Conservation (phyloP, 37 sponge, comb jelly and placozoan species). For the Oopsacas minuta region DNA sequence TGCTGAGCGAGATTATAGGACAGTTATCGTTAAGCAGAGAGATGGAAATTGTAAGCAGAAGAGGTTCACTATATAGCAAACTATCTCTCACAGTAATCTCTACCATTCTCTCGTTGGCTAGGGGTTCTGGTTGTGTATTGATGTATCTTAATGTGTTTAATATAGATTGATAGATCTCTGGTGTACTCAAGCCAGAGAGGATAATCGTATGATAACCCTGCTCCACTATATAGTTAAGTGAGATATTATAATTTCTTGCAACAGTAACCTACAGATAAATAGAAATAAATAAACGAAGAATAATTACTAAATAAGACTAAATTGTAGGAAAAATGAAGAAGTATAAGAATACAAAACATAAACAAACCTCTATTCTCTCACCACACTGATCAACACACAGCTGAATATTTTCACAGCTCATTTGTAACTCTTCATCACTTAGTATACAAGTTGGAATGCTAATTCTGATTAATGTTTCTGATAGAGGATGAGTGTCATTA, state of each 20-base stretch:
- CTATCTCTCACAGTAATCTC: slow-evolving; percentile 8
- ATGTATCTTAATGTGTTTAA: not conserved
- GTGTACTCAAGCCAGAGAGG: not conserved
- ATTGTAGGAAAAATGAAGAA: not conserved
- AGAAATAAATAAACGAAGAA: slow-evolving; percentile 10
- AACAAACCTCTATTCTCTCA: not conserved
- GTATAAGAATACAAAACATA: not conserved
- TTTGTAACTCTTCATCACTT: not conserved
- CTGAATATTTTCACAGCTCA: not conserved
- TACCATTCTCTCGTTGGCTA: not conserved
- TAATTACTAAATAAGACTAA: not conserved
- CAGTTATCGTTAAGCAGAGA: not conserved
- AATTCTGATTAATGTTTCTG: not conserved
- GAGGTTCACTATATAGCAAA: not conserved
- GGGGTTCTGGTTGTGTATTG: not conserved
- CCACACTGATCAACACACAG: not conserved
- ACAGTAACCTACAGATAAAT: not conserved
- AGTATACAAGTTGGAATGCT: not conserved
- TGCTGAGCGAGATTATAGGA: not conserved
- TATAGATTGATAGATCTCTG: not conserved
- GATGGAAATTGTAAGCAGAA: not conserved
- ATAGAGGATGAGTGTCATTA: not conserved
- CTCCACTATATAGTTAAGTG: not conserved
- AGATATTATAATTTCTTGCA: not conserved
- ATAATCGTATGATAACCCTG: not conserved